Base-by-base conservation (phyloP, 2,888 invertebrate genomes). In the Ernsta delagoae region DNA sequence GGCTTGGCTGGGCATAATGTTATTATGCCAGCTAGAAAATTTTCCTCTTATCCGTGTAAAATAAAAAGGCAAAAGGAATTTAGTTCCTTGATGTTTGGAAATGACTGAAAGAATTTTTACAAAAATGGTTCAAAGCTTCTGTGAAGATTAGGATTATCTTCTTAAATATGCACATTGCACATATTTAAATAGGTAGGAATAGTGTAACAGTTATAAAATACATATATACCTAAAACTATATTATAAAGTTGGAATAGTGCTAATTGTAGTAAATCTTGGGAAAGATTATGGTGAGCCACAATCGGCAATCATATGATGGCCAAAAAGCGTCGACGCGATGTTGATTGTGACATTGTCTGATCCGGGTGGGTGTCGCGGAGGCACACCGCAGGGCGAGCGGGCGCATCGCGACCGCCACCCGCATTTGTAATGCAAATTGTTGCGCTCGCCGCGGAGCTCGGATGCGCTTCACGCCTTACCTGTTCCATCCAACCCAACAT, bases 271-370 rank as follows among this genome's bases (percentile, higher is more conserved):
- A 72, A 75, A 79, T 82, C 83, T 84, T 86, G 80, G 80, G 83
- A 78, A 84, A 70, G 74, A 78, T 88, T 86, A 87, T 84, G 83
- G 82, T 78, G 77, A 77, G 79, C 83, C 83, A 91, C 92, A 93
- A 93, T 92, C 90, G 87, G 82, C 89, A 91, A 92, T 92, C 88
- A 91, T 84, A 86, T 83, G 79, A 83, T 87, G 85, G 80, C 87
- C 87, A 90, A 92, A 92, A 93, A 90, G 88, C 92, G 87, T 87
- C 88, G 86, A 88, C 89, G 90, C 90, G 89, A 84, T 87, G 92
- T 89, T 92, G 92, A 93, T 93, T 93, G 92, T 92, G 88, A 89
- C 87, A 93, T 93, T 93, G 93, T 93, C 87, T 88, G 86, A 77
- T 81, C 82, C 81, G 85, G 80, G 81, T 82, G 83, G 78, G 79